Percentiles rank a stretch among this genome's conserved stretches.
Evolutionary conservation across 2,113 vertebrate genomes (phyloP).

Genomic region (Saimiri boliviensis): DNA sequence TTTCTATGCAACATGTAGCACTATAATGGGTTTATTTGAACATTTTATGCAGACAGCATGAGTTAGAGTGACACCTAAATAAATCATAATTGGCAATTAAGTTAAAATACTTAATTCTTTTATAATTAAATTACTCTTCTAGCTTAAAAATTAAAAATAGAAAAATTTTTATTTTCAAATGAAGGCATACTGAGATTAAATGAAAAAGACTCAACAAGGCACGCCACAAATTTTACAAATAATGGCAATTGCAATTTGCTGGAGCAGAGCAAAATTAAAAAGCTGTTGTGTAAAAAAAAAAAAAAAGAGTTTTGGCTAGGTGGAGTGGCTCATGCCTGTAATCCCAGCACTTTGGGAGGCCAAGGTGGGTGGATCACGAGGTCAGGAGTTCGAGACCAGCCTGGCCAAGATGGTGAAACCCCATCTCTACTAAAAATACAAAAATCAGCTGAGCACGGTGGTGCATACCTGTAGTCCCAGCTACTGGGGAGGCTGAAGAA

Average conservation of each 20-base stretch:
- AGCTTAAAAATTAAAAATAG: neutral
- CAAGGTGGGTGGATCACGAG: no score
- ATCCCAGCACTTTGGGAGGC: no score
- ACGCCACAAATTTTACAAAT: no score
- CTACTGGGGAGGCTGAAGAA: no score
- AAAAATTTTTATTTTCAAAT: neutral
- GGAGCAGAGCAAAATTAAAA: neutral
- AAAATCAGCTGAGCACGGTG: no score
- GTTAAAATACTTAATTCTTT: neutral
- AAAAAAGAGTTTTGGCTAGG: no score
- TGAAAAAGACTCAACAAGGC: neutral
- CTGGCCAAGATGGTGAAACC: no score
- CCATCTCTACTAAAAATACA: no score
- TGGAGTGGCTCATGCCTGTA: no score
- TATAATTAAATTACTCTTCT: constrained; percentile 16
- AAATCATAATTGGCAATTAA: constrained; percentile 20
- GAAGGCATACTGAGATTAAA: neutral
- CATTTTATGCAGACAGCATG: neutral
- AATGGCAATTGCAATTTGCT: no score
- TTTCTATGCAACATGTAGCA: neutral
- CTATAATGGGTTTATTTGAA: neutral
- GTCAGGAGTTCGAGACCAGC: no score
- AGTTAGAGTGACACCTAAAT: neutral
- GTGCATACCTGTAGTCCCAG: no score
- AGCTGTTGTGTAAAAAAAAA: neutral